Evolutionary conservation across 2,113 vertebrate genomes (phyloP), one percentile per base, ranked within the genome.

Genomic region (Mastomys coucha): DNA sequence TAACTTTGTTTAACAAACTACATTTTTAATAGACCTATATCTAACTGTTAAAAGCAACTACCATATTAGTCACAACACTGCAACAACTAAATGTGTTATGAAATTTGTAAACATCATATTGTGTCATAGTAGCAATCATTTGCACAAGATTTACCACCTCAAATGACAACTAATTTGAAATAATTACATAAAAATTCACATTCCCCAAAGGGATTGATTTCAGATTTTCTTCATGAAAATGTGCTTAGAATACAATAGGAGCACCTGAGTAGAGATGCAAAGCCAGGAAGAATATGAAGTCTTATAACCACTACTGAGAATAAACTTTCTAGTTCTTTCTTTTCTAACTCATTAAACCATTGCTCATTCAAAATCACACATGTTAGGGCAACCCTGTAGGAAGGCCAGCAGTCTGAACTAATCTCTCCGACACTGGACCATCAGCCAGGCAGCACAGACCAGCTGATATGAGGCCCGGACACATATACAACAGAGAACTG

Each of bases 1-100:
- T 81, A 95, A 93, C 28, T n/a, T 97, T 86, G 24, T 80, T 87
- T 96, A 84, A 89, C 31, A 85, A 94, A 93, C 56, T 77, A 51
- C 26, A 91, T 56, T 19, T 58, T 28, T 67, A 89, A 89, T 4
- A 93, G 56, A 95, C 84, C n/a, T 72, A 0, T 33, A 88, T 65
- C 36, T n/a, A 88, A 26, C 42, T 88, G 33, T 91, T 95, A 92
- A 95, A 92, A 80, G 67, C 58, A 96, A 92, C n/a, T 72, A 76
- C 13, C 22, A 3, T 20, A 19, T 75, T 39, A 73, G 53, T 91
- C 69, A 91, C 24, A 86, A 88, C 45, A 81, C 9, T 86, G 60
- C 63, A 88, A 39, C 63, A 4, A 69, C 33, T 70, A 94, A 91
- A 36, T 12, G 28, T 69, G 26, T 56, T 49, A 95, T 2, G 14